These are phyloP conservation scores for Prietella phreatophila DNA, from an alignment of 2,113 vertebrate genomes.

Conservation along the genomic window DNA sequence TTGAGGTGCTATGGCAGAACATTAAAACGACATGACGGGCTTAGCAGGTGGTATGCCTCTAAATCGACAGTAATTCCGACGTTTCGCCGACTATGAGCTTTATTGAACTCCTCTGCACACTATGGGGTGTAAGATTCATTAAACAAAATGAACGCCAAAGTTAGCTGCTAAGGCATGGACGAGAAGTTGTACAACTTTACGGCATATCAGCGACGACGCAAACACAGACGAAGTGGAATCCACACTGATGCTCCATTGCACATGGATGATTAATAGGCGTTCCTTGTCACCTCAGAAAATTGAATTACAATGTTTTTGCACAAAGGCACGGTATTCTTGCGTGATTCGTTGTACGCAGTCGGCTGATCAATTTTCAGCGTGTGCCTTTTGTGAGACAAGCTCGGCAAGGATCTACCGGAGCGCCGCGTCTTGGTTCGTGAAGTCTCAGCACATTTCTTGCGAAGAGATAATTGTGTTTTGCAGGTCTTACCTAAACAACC, in stretches of 20 bases:
- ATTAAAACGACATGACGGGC: conserved; percentile 54
- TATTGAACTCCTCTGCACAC: conserved; percentile 46
- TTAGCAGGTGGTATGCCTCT: conserved; percentile 49
- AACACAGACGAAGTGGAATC: neutral
- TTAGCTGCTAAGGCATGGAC: conserved; percentile 11
- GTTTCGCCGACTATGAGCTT: conserved; percentile 45
- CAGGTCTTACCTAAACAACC: conserved; percentile 38
- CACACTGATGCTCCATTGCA: neutral
- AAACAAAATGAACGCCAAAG: conserved; percentile 35
- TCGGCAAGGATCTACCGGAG: neutral
- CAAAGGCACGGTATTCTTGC: neutral
- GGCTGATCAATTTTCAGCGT: neutral
- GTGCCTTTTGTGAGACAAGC: neutral
- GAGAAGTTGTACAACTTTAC: conserved; percentile 13
- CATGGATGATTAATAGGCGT: conserved; percentile 2
- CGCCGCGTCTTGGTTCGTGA: conserved; percentile 5
- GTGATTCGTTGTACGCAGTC: neutral
- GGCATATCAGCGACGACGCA: neutral
- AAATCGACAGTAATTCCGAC: conserved; percentile 53
- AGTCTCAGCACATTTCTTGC: conserved; percentile 21
- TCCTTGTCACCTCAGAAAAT: neutral
- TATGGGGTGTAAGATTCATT: conserved; percentile 38
- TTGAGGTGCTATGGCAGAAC: conserved; percentile 56
- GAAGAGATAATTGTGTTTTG: conserved; percentile 50
- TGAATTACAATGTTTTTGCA: conserved; percentile 6